Evolutionary conservation across 1,140 invertebrate species (phyloP), one percentile per base, ranked within the genome.

Genomic region (Tenebrio molitor): DNA sequence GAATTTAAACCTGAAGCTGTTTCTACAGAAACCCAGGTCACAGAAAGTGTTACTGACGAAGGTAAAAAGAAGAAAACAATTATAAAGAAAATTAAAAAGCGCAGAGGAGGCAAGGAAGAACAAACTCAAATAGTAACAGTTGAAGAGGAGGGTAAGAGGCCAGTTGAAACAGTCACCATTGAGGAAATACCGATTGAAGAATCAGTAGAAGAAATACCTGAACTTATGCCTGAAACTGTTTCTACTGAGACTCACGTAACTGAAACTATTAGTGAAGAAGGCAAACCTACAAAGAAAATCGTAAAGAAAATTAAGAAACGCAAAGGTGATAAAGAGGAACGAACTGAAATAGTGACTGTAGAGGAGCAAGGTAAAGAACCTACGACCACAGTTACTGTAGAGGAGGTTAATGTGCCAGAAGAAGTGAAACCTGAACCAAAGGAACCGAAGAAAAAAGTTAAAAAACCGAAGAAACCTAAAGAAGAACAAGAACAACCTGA

Each of bases 401-500:
- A 79, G 67, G 73, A 69, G 77, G 65, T 72, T n/a, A 76, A 73
- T 74, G 68, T 36, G 46, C 42, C 72, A 17, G 74, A 75, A 74
- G 74, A 46, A 21, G 79, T 80, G 65, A 36, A 8, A 39, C n/a
- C 73, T 3, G 78, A 79, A 64, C 5, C 16, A 63, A 72, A 77
- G 1, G 77, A 78, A 62, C 73, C 76, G 17, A 78, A 73, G 34
- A 79, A 78, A 68, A 76, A 41, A 46, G 71, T 77, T n/a, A 69
- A 76, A 58, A 44, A 71, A 6, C 25, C 80, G 5, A 67, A 81
- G 69, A 76, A 80, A 34, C 34, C 69, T 36, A 78, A 78, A 15
- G 83, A 85, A 75, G 79, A 83, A 72, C 81, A 77, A 12, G 80
- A 84, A 75, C 53, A 83, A 5, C 81, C 83, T 2, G 83, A 82